These are phyloP conservation scores for Cryptotermes secundus DNA, from an alignment of 1,140 invertebrate species.

Conservation along the genomic window DNA sequence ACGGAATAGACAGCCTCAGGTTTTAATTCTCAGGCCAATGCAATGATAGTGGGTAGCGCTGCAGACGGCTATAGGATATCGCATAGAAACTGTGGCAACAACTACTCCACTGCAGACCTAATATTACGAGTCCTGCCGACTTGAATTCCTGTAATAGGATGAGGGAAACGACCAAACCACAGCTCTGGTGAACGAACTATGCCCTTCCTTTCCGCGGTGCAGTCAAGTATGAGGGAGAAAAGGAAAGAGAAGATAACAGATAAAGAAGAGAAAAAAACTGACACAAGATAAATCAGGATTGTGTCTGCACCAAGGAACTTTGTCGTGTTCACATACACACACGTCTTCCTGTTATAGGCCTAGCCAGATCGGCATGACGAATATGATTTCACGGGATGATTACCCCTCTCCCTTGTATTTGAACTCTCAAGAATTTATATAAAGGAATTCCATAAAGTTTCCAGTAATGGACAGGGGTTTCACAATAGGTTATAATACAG, in stretches of 20 bases:
- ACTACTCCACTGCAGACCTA: neutral
- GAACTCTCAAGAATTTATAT: neutral
- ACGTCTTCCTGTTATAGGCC: neutral
- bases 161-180: neutral
- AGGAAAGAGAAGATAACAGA: neutral
- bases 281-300: constrained; percentile 14
- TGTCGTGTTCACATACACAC: neutral
- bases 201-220: neutral
- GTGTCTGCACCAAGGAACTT: constrained; percentile 2
- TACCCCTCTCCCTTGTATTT: neutral
- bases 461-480: neutral
- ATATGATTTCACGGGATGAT: neutral
- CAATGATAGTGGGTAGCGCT: too few species aligned
- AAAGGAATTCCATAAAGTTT: neutral
- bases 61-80: neutral
- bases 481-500: too few species aligned
- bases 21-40: too few species aligned
- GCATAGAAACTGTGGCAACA: neutral
- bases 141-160: neutral
- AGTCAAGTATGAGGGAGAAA: neutral
- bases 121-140: neutral
- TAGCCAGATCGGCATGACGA: neutral
- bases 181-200: neutral
- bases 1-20: too few species aligned
- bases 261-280: neutral